Evolutionary conservation across 2,113 vertebrate genomes (phyloP).

Genomic region (Ranitomeya variabilis): DNA sequence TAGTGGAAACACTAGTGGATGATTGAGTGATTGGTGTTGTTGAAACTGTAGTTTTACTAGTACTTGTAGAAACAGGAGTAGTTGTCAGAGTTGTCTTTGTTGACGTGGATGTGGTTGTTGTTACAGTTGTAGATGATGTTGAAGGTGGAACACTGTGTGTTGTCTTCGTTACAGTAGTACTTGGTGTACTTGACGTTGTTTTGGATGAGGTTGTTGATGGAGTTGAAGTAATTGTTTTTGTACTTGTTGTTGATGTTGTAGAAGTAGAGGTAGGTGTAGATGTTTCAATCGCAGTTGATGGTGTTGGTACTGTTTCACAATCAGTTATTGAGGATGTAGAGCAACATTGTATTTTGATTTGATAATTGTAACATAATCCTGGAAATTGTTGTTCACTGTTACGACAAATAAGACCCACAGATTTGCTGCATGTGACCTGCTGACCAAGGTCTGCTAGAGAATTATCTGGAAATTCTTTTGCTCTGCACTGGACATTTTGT

Average conservation of each 20-base stretch:
- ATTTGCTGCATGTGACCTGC: constrained; percentile 67
- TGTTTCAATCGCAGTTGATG: background rate
- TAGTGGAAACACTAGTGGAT: background rate
- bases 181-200: background rate
- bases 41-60: background rate
- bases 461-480: constrained; percentile 62
- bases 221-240: background rate
- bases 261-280: background rate
- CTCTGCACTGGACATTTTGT: constrained; percentile 68
- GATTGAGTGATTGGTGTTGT: background rate
- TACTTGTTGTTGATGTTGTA: background rate
- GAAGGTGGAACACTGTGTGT: too few species aligned
- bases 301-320: background rate
- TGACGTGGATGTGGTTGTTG: background rate
- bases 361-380: constrained; percentile 6
- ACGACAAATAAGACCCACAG: constrained; percentile 67
- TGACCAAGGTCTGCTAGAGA: constrained; percentile 63
- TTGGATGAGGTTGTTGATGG: background rate
- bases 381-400: constrained; percentile 59
- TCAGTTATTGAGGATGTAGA: background rate
- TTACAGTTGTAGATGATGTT: background rate
- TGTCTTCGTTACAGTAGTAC: background rate
- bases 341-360: constrained; percentile 46
- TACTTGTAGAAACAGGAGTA: background rate
- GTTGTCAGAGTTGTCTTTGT: background rate